These are phyloP conservation scores for Troglohyphantes excavatus DNA, from an alignment of 2,888 invertebrate genomes.

Conservation along the genomic window DNA sequence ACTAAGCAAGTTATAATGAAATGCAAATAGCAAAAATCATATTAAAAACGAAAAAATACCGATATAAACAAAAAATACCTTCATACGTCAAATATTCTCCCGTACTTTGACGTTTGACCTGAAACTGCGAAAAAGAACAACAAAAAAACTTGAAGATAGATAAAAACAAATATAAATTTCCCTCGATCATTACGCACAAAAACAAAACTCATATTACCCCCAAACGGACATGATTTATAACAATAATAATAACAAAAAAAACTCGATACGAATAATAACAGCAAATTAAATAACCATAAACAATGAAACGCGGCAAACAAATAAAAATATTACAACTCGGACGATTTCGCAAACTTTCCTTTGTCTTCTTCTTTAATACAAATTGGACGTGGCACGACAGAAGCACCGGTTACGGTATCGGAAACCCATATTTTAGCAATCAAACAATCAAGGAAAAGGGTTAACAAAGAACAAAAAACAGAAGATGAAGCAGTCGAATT, in stretches of 20 bases:
- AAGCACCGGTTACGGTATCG: conserved; percentile 67
- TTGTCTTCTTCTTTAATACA: conserved; percentile 17
- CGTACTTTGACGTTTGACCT: background rate
- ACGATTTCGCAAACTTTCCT: conserved; percentile 1
- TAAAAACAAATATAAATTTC: conserved; percentile 11
- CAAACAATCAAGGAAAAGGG: conserved; percentile 48
- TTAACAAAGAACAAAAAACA: conserved; percentile 4
- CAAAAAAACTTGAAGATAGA: background rate
- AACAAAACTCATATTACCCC: background rate
- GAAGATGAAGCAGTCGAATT: background rate
- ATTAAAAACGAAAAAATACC: too few species aligned
- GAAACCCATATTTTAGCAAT: conserved; percentile 76
- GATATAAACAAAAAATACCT: too few species aligned
- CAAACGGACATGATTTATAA: background rate
- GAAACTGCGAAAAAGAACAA: background rate
- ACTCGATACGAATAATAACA: background rate
- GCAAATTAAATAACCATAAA: conserved; percentile 75
- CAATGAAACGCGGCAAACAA: conserved; percentile 21
- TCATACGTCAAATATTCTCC: background rate
- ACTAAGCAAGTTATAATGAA: too few species aligned
- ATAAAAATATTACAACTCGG: background rate
- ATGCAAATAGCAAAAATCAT: too few species aligned
- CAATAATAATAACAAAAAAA: background rate
- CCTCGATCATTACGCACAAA: background rate
- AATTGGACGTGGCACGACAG: conserved; percentile 36